Base-by-base conservation (phyloP, 1,140 invertebrate genomes). In the Macrocentrus cingulum region DNA sequence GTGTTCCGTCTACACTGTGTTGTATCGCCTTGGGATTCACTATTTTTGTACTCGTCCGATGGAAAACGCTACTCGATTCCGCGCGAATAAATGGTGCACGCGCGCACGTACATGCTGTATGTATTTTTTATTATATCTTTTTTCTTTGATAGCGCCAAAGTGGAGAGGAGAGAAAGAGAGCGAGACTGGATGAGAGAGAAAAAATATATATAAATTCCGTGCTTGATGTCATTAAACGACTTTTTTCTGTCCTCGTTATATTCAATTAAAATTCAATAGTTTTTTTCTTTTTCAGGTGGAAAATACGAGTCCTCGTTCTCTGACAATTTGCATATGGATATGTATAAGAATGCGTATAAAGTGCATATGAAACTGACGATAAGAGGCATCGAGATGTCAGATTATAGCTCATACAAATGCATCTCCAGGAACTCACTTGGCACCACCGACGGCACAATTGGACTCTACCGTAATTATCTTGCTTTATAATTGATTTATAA, bases 391-490 rank as follows among this genome's bases (percentile, higher is more conserved):
- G 82, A 80, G 0, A 69, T 74, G 50, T 71, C 81, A 2, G 91
- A 92, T 74, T 92, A 88, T 68, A 90, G 90, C 22, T 84, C 86
- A 5, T 92, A 92, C 70, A 87, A 89, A 69, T 97, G 94, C 75
- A 87, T 94, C 53, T 91, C 93, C 3, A 93, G 91, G 70, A 96
- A 96, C 76, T 88, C 89, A 2, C 80, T 96, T 6, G 94, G 94
- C 7, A 89, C 88, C 66, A 94, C 92, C 7, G 90, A 92, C 75
- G 92, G 91, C 61, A 89, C 85, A 32, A 94, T 96, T 65, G 88
- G 91, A 76, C 79, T 97, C 39, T 93, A 94, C 74, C 86, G 94
- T 95, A 74, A 84, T 80, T 78, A 67, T 23, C 18, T 15, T 19
- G 15, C 13, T 22, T n/a, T 13, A 13, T n/a, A 2, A 41, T 22